phyloP scores from a whole-genome alignment of 2,888 invertebrate genomes.

The Malthinus seriepunctatus region DNA sequence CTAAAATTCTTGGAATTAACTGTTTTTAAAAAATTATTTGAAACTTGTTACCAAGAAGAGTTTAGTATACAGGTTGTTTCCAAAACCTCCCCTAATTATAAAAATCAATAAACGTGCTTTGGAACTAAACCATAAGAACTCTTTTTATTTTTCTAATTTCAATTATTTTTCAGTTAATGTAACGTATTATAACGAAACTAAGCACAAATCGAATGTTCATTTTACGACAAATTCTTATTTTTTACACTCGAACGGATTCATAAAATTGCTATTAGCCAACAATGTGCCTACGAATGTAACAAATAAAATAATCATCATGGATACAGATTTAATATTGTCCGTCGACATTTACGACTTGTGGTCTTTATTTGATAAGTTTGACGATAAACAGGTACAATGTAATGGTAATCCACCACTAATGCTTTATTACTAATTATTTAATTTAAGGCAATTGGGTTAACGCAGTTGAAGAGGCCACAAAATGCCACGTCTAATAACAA shows the following conservation, averaged over 20 bases:
- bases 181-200: neutral
- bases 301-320: constrained; percentile 77
- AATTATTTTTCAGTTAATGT: constrained; percentile 40
- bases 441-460: constrained; percentile 70
- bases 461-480: constrained; percentile 68
- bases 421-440: constrained; percentile 46
- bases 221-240: constrained; percentile 55
- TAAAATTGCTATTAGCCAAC: constrained; percentile 81
- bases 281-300: constrained; percentile 67
- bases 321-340: constrained; percentile 83
- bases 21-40: no score
- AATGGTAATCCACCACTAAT: neutral
- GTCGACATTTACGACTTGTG: constrained; percentile 82
- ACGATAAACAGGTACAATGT: constrained; percentile 63
- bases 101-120: no score
- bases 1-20: no score
- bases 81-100: no score
- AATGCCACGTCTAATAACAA: no score
- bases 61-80: no score
- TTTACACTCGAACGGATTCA: constrained; percentile 79
- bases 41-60: no score
- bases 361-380: constrained; percentile 75
- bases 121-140: no score
- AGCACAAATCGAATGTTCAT: neutral
- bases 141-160: no score